Evolutionary conservation across 2,797 vertebrate genomes (phyloP), one percentile per base, ranked within the genome.

Genomic region (Hyperoplus lanceolatus): DNA sequence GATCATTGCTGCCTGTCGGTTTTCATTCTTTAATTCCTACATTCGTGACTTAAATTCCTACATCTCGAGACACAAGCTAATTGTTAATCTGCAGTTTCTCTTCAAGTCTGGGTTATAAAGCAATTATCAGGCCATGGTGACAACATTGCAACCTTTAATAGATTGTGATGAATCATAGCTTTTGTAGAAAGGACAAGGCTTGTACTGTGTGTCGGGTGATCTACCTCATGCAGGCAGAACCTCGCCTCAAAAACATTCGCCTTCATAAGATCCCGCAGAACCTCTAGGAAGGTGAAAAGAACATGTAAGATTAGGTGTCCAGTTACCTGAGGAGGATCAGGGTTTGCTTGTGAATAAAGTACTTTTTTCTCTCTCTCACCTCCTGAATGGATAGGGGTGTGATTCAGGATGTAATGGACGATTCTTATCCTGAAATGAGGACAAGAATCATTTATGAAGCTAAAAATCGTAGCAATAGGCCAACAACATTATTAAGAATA

Each of bases 171-270:
- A 49, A 53, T 12, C 8, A 51, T 2, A 54, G 15, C 51, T 51
- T 45, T 8, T 18, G 11, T 8, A 55, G 3, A 58, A 5, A 43
- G 36, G 9, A 64, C 29, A 12, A 42, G 16, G 14, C 3, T 56
- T 13, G 15, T 43, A 13, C 12, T 13, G 11, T 60, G 1, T 58
- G 10, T 29, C 51, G 12, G 41, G 75, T 88, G 81, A 54, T 81
- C 89, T 89, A 98, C 97, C 95, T 96, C 90, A 18, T 99, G 97
- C 82, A 99, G 93, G 60, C 97, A 96, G 81, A 98, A 98, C 3
- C 66, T 89, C 8, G 95, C 68, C 77, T 97, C 95, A 68, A 98
- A 98, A 72, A 98, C 95, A 4, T 95, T 94, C 6, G 86, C 82
- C 71, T 93, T 95, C 81, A 95, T 80, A 59, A 98, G 93, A n/a